Base-by-base conservation (phyloP, 2,888 invertebrate genomes). In the Cheilosia urbana region DNA sequence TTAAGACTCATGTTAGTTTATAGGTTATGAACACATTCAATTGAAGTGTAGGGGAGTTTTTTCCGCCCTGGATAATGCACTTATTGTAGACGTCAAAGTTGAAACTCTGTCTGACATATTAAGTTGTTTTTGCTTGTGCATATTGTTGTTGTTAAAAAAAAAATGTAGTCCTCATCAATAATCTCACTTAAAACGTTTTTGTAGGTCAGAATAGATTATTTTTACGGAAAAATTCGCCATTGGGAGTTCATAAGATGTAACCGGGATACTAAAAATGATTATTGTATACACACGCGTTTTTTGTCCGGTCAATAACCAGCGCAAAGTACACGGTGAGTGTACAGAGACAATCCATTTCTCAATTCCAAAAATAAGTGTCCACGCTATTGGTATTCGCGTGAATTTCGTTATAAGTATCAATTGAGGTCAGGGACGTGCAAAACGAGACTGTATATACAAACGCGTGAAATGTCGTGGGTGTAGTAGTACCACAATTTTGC, bases 311-410 rank as follows among this genome's bases (percentile, higher is more conserved):
- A 19, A 47, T 47, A 2, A 17, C 19, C 47, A 19, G 9, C 9
- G 19, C 17, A 42, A 42, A n/a, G 45, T 45, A 45, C 45, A n/a
- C 45, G 19, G 11, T 19, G 47, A 47, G 17, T 17, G 47, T 6
- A 7, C 19, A 7, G 9, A 47, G 7, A 19, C 19, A 17, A 47
- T 9, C 9, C 17, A 47, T 17, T 60, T 17, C 34, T 30, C 15
- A 69, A 40, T 72, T 72, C 72, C 62, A 40, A 73, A 73, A 73
- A 73, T 73, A 73, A 63, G 37, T 53, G 42, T 42, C 53, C 42
- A 13, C 37, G 37, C 37, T 37, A 4, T 62, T 42, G n/a, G 27
- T 30, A 63, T 37, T 62, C 60, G 51, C 47, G 58, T 13, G 58
- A 49, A 47, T 47, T 47, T 71, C 58, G 71, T n/a, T 60, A 40